Evolutionary conservation across 2,113 vertebrate genomes (phyloP), one percentile per base, ranked within the genome.

Genomic region (Leucoraja erinaceus): DNA sequence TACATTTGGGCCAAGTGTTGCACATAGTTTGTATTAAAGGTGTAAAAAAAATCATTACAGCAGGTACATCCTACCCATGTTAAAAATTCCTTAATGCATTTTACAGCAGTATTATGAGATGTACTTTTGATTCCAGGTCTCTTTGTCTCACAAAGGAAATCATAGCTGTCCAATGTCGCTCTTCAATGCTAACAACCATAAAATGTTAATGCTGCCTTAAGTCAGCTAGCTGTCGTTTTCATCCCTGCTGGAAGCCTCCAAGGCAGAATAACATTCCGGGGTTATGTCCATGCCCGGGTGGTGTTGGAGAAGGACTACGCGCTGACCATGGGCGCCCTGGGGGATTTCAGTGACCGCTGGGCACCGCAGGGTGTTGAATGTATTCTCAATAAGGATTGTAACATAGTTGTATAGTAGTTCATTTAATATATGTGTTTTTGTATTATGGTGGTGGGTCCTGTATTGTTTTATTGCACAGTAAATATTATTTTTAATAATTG

Each of bases 111-210:
- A 68, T 47, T 14, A 74, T 25, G 68, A 91, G 86, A 90, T 90
- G 66, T 90, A 68, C 54, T 74, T 91, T 38, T 38, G 20, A 20
- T 72, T 54, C 68, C 10, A 74, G 68, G 90, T 38, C 11, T 91
- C 61, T 91, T 91, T 25, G 68, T 28, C 66, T 72, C 9, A 22
- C 31, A 91, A 70, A 72, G 68, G 66, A 74, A 74, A 72, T 47
- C 22, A 54, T 90, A 54, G 33, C 33, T 25, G 68, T 70, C 90
- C 68, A 28, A 91, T 91, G 72, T 91, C 10, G 18, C 4, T 91
- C 28, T 47, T 28, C 90, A 74, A 10, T 91, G 90, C 68, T 91
- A 68, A 54, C 33, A 91, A 54, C 33, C 90, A 91, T 74, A 72
- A 74, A 74, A 74, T 54, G 20, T 12, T 91, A 91, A 91, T 28